Evolutionary conservation across 92 coral and sea anemone species (phyloP).

Genomic region (Porites divaricata): DNA sequence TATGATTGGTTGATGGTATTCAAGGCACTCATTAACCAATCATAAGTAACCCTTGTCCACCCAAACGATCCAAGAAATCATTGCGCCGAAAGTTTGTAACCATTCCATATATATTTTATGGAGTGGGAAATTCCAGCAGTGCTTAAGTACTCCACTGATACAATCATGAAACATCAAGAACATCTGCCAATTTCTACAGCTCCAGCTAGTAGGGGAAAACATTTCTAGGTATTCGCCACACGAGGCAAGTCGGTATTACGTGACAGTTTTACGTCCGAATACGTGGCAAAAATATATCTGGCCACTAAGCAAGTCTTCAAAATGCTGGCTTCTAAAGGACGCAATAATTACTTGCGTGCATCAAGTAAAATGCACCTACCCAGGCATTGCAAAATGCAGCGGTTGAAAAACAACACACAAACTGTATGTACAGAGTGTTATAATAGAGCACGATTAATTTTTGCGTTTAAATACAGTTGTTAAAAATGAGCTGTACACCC

Average conservation of each 20-base stretch:
- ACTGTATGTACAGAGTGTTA: not conserved
- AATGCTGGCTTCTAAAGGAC: not conserved
- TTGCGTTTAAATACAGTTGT: not conserved
- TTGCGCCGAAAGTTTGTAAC: too few species aligned
- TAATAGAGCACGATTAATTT: not conserved
- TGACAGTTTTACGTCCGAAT: conserved; percentile 4
- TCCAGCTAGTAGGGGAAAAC: conserved; percentile 46
- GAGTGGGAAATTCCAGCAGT: conserved; percentile 46
- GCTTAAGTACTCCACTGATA: conserved; percentile 71
- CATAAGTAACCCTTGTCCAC: too few species aligned
- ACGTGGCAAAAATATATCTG: not conserved
- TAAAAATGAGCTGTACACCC: not conserved
- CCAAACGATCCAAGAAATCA: too few species aligned
- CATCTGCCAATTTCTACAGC: conserved; percentile 75
- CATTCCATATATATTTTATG: too few species aligned
- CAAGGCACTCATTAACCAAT: too few species aligned
- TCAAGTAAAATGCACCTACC: not conserved
- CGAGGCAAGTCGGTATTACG: not conserved
- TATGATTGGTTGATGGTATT: too few species aligned
- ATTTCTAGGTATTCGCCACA: conserved; percentile 1
- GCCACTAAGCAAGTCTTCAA: not conserved
- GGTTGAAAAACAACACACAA: not conserved
- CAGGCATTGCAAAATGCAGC: not conserved
- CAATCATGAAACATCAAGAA: conserved; percentile 52
- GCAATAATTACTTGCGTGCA: not conserved